These are phyloP conservation scores for Diprion similis DNA, from an alignment of 1,140 invertebrate species.

Conservation along the genomic window DNA sequence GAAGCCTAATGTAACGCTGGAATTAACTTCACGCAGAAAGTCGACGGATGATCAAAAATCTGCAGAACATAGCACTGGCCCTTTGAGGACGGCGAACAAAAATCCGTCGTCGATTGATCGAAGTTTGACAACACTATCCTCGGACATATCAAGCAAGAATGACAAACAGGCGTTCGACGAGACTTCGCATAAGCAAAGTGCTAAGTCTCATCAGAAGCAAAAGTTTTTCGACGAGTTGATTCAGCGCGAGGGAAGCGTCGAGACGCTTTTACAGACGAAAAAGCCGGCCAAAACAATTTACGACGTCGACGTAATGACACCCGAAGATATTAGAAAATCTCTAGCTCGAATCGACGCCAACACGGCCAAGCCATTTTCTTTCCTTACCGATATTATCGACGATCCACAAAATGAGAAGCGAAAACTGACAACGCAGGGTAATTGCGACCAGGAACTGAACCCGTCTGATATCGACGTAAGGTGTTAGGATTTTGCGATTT, in stretches of 20 bases:
- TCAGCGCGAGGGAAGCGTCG: not conserved
- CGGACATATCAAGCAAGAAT: no score
- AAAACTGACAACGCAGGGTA: constrained; percentile 19
- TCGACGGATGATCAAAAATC: no score
- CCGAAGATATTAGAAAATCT: constrained; percentile 28
- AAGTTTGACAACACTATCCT: no score
- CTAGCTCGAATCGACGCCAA: constrained; percentile 32
- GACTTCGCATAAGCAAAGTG: no score
- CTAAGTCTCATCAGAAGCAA: not conserved
- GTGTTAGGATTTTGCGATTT: not conserved
- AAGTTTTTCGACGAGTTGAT: constrained; percentile 11
- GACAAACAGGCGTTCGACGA: no score
- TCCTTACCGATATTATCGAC: constrained; percentile 34
- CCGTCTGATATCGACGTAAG: constrained; percentile 36
- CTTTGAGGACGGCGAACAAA: no score
- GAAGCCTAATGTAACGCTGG: no score
- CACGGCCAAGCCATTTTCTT: constrained; percentile 36
- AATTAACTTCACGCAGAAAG: no score
- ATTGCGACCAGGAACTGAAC: not conserved
- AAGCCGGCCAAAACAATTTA: not conserved
- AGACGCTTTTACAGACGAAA: not conserved
- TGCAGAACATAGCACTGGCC: no score
- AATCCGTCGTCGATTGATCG: no score
- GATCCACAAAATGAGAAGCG: constrained; percentile 17
- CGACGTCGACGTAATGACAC: constrained; percentile 20